These are phyloP conservation scores for Leucoptera coffeella DNA, from an alignment of 2,888 invertebrate genomes.

Conservation along the genomic window DNA sequence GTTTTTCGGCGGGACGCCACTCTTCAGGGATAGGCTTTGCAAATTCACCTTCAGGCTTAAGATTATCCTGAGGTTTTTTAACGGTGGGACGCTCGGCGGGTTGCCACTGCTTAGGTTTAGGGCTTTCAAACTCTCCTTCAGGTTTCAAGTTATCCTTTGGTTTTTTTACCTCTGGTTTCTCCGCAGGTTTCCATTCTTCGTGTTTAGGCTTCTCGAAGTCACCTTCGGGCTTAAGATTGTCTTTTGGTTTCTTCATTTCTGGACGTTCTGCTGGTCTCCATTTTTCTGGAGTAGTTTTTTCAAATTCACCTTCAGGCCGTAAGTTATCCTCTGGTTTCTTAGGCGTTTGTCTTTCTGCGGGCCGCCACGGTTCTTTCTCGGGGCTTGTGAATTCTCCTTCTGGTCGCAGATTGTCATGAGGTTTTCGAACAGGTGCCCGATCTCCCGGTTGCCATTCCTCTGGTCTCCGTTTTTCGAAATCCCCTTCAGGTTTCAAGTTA, in stretches of 20 bases:
- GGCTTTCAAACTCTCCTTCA: slow-evolving; percentile 50
- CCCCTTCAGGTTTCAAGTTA: slow-evolving; percentile 50
- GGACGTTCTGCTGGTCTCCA: slow-evolving; percentile 23
- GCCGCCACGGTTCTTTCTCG: slow-evolving; percentile 27
- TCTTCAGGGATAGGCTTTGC: slow-evolving; percentile 22
- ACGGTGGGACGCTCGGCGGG: slow-evolving; percentile 39
- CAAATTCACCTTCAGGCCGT: slow-evolving; percentile 52
- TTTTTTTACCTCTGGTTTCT: slow-evolving; percentile 23
- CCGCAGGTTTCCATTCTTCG: slow-evolving; percentile 31
- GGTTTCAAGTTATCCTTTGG: slow-evolving; percentile 44
- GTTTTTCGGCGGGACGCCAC: slow-evolving; percentile 47
- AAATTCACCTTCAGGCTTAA: slow-evolving; percentile 31
- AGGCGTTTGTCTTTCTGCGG: slow-evolving; percentile 39
- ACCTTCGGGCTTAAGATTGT: slow-evolving; percentile 37
- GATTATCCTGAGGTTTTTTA: slow-evolving; percentile 42
- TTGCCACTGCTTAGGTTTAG: slow-evolving; percentile 27
- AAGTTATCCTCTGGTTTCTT: slow-evolving; percentile 55
- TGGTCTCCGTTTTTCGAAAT: slow-evolving; percentile 23
- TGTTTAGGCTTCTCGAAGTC: slow-evolving; percentile 28
- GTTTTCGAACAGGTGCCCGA: slow-evolving; percentile 34
- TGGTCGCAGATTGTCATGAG: slow-evolving; percentile 43
- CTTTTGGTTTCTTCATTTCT: slow-evolving; percentile 23
- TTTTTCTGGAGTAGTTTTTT: slow-evolving; percentile 30
- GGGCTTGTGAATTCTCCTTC: slow-evolving; percentile 41
- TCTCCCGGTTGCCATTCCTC: slow-evolving; percentile 36